Evolutionary conservation across 2,113 vertebrate genomes (phyloP).

Genomic region (Empidonax traillii): DNA sequence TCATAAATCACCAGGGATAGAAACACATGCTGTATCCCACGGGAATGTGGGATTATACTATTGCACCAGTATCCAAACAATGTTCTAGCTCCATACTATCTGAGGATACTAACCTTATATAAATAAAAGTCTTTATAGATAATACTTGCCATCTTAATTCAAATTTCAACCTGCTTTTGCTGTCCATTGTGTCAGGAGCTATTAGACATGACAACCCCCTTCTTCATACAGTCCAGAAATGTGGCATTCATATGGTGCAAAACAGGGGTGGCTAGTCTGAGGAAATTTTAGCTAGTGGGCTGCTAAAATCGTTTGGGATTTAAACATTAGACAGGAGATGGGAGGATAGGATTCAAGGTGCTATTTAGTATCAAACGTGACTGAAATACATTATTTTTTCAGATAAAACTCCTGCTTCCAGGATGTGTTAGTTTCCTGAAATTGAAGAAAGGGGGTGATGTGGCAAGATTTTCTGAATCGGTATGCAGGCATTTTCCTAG

Average conservation of each 20-base stretch:
- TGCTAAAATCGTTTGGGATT: slow-evolving; percentile 9
- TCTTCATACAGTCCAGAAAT: background rate
- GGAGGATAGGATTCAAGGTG: background rate
- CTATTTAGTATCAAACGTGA: background rate
- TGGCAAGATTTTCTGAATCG: background rate
- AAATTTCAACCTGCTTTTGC: slow-evolving; percentile 3
- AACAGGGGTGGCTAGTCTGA: background rate
- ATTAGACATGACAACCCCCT: background rate
- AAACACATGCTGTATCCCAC: background rate
- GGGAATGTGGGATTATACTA: background rate
- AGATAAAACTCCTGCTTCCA: background rate
- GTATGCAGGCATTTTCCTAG: background rate
- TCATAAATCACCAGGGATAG: slow-evolving; percentile 45
- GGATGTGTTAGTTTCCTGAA: background rate
- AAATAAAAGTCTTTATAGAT: slow-evolving; percentile 30
- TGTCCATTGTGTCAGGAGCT: background rate
- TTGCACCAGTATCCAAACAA: slow-evolving; percentile 36
- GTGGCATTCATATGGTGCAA: background rate
- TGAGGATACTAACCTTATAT: slow-evolving; percentile 15
- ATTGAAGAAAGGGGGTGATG: background rate
- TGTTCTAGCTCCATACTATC: slow-evolving; percentile 33
- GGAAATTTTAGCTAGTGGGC: background rate
- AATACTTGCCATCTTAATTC: slow-evolving; percentile 24
- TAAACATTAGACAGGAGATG: background rate
- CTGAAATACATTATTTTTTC: background rate